Conservation (phyloP, 2,888 invertebrate genomes). For the Parnassius glacialis region DNA sequence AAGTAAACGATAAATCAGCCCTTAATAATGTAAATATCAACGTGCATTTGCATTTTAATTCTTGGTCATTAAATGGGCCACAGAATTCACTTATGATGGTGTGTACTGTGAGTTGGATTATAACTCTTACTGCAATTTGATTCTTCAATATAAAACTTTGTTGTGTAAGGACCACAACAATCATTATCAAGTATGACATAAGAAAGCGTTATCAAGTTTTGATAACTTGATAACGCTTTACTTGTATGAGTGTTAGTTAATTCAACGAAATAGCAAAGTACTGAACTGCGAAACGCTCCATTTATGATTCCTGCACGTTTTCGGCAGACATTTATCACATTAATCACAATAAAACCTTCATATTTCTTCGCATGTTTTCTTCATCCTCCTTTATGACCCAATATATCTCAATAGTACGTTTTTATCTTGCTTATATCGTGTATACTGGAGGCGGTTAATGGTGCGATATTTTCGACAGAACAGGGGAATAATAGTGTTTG, state of each 20-base stretch:
- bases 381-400: conserved; percentile 16
- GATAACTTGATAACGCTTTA: no score
- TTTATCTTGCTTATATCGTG: conserved; percentile 20
- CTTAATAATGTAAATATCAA: no score
- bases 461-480: conserved; percentile 12
- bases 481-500: conserved; percentile 9
- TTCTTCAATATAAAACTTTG: no score
- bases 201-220: no score
- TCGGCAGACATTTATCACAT: neutral
- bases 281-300: neutral
- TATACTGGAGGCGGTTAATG: conserved; percentile 16
- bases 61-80: no score
- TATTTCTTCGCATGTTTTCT: conserved; percentile 21
- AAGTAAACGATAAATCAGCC: no score
- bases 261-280: neutral
- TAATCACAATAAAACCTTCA: conserved; percentile 16
- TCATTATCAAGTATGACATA: no score
- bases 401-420: conserved; percentile 23
- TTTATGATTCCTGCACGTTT: conserved; percentile 6
- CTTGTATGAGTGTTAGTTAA: neutral
- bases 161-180: no score
- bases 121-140: no score
- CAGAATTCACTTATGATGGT: no score
- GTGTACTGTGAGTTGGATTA: no score
- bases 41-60: no score